Conservation (phyloP, 2,888 invertebrate species). For the Synanthedon formicaeformis region DNA sequence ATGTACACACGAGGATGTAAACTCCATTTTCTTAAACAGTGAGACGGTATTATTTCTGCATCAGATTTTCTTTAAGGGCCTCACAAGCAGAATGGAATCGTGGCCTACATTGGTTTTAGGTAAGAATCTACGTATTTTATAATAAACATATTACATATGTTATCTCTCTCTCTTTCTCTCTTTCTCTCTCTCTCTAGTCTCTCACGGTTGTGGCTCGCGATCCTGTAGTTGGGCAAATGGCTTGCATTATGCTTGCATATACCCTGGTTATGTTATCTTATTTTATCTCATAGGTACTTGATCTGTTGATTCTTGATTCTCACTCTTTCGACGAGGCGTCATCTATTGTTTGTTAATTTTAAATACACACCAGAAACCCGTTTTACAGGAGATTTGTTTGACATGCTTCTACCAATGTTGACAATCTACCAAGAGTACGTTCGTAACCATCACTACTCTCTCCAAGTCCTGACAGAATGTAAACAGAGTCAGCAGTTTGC, state of each 20-base stretch:
- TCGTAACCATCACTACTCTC: conserved; percentile 92
- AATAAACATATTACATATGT: too few species aligned
- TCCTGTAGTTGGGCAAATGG: too few species aligned
- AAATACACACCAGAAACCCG: conserved; percentile 10
- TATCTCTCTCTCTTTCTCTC: too few species aligned
- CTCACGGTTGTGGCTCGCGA: not conserved
- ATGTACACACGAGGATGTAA: conserved; percentile 92
- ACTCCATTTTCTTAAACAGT: conserved; percentile 92
- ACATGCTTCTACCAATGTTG: conserved; percentile 94
- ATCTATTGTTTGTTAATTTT: too few species aligned
- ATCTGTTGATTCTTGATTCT: too few species aligned
- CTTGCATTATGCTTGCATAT: too few species aligned
- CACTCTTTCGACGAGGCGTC: too few species aligned
- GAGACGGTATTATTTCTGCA: conserved; percentile 93
- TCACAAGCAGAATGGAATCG: conserved; percentile 90
- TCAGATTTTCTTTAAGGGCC: conserved; percentile 93
- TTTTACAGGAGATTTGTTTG: conserved; percentile 87
- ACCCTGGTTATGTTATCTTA: not conserved
- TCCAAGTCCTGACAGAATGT: conserved; percentile 92
- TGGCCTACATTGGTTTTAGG: conserved; percentile 95
- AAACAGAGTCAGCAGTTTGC: conserved; percentile 87
- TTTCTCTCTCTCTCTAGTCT: too few species aligned
- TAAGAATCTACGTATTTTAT: conserved; percentile 36
- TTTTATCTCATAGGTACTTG: too few species aligned
- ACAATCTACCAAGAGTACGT: conserved; percentile 96